These are phyloP conservation scores for Dunckerocampus dactyliophorus DNA, from an alignment of 2,113 vertebrate genomes.

Conservation along the genomic window DNA sequence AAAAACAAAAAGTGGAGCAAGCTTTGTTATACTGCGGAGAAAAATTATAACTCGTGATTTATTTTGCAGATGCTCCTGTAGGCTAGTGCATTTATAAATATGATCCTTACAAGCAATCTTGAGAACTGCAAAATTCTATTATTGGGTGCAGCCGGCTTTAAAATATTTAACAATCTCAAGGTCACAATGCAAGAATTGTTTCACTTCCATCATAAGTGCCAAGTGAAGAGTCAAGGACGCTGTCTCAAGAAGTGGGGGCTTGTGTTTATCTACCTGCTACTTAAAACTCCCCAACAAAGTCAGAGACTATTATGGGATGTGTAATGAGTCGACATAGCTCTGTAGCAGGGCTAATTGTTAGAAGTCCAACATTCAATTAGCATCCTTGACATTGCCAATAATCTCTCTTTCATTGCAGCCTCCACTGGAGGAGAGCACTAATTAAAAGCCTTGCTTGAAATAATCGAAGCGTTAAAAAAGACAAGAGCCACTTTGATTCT, in stretches of 20 bases:
- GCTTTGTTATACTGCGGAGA: too few species aligned
- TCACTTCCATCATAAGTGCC: background rate
- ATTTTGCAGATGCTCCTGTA: too few species aligned
- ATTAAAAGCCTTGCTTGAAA: constrained; percentile 74
- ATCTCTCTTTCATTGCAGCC: constrained; percentile 74
- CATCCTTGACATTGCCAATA: constrained; percentile 78
- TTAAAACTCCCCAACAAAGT: constrained; percentile 30
- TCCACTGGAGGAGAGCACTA: constrained; percentile 65
- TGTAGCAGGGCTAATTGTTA: constrained; percentile 69
- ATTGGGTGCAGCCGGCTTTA: too few species aligned
- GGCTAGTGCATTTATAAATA: too few species aligned
- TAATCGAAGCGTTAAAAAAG: constrained; percentile 72
- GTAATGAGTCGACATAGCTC: constrained; percentile 65
- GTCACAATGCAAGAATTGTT: too few species aligned
- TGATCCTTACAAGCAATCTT: too few species aligned
- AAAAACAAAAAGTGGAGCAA: too few species aligned
- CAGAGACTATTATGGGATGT: constrained; percentile 50
- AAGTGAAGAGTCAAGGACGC: background rate
- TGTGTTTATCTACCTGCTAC: constrained; percentile 16
- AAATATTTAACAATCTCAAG: too few species aligned
- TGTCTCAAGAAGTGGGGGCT: background rate
- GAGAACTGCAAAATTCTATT: too few species aligned
- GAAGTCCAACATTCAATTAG: constrained; percentile 79
- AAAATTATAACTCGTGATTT: too few species aligned
- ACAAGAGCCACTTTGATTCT: constrained; percentile 61